phyloP scores from a whole-genome alignment of 1,140 invertebrate species.

The Ceratosolen solmsi region DNA sequence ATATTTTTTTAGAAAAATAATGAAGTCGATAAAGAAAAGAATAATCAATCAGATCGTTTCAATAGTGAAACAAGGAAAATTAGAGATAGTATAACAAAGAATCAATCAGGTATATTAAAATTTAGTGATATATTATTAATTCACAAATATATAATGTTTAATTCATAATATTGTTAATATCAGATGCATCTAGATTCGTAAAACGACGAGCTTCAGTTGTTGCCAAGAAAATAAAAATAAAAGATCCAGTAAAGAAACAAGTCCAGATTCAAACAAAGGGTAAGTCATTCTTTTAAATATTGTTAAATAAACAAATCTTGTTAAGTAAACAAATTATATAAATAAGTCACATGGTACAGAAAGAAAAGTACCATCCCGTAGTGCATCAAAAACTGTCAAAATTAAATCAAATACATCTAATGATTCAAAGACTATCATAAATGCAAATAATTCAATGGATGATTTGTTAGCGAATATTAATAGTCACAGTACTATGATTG shows the following conservation, averaged over 20 bases:
- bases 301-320: background rate
- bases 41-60: background rate
- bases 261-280: background rate
- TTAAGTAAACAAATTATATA: too few relatives aligned
- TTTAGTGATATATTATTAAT: background rate
- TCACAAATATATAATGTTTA: background rate
- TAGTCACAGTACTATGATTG: background rate
- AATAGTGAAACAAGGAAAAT: background rate
- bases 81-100: background rate
- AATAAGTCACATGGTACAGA: background rate
- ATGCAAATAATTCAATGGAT: background rate
- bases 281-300: background rate
- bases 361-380: background rate
- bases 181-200: background rate
- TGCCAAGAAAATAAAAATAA: background rate
- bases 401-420: background rate
- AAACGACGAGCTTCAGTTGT: background rate
- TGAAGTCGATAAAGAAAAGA: background rate
- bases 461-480: background rate
- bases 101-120: background rate
- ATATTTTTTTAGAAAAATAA: slow-evolving; percentile 9
- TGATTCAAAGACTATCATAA: background rate
- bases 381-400: background rate
- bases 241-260: background rate
- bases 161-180: background rate